Base-by-base conservation (phyloP, 2,888 invertebrate species). In the Cyclophora punctaria region DNA sequence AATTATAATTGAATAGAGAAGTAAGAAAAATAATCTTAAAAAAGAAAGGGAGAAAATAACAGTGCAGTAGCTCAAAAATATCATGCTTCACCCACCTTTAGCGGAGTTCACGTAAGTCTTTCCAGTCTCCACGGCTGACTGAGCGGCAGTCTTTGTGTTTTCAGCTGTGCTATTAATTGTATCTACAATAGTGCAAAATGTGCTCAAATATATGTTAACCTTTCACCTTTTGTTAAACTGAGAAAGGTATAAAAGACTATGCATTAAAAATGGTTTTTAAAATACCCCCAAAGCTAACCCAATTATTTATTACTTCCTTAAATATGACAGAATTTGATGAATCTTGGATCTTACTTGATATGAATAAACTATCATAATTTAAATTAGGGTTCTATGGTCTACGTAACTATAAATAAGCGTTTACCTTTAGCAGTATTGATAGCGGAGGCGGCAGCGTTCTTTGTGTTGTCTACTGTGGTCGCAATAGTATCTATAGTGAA, bases 361-460 rank as follows among this genome's bases (percentile, higher is more conserved):
- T 20, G 20, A 20, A 20, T 20, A 20, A 20, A 20, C 20, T 20
- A 20, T 20, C 20, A 20, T 20, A 20, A n/a, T 20, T 20, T 20
- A 20, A 20, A 20, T 20, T 20, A 20, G 20, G 20, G 20, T 20
- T 20, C 20, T 20, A 20, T 20, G 20, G 20, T 20, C 20, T 20
- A 20, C 2, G 20, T 50, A 45, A 44, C 41, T 33, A 52, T 6
- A 34, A 37, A 42, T 52, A 4, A 45, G 4, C 35, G 43, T 71
- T 73, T 69, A 84, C 87, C 85, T 80, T 82, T 87, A 34, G 86
- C 76, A 52, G 83, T 68, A 57, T 78, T 82, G 47, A 76, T 73
- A n/a, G 89, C 88, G 20, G 83, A 71, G 56, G 86, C 86, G 2
- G 89, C 86, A 5, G 84, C 80, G 56, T 83, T 89, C 71, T 83